A percentile compares a stretch with the other conserved stretches of the same genome.
Conservation (phyloP, 1,140 invertebrate species). For the Paralvinella palmiformis region DNA sequence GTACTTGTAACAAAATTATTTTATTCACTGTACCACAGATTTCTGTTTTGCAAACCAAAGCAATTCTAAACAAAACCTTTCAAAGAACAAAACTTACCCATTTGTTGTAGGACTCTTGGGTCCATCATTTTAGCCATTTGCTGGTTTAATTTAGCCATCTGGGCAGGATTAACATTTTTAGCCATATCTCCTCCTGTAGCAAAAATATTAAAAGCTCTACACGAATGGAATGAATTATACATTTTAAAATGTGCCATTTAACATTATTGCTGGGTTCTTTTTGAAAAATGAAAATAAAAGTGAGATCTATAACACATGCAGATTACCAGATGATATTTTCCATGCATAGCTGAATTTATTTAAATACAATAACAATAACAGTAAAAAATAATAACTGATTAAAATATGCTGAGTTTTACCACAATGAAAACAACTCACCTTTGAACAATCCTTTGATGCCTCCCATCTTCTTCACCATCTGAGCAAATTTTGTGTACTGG, state of each 20-base stretch:
- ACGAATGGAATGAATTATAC: too few relatives aligned
- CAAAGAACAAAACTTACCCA: slow-evolving; percentile 57
- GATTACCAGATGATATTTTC: background rate
- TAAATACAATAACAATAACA: too few relatives aligned
- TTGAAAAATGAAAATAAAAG: background rate
- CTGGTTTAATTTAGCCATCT: slow-evolving; percentile 98
- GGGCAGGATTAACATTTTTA: slow-evolving; percentile 95
- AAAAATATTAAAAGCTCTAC: too few relatives aligned
- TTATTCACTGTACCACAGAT: background rate
- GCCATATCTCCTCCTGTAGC: slow-evolving; percentile 84
- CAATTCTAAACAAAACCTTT: background rate
- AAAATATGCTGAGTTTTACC: too few relatives aligned
- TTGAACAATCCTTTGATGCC: slow-evolving; percentile 99
- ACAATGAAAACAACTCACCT: slow-evolving; percentile 53
- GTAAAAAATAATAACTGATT: too few relatives aligned
- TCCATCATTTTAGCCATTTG: slow-evolving; percentile 99
- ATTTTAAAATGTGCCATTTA: too few relatives aligned
- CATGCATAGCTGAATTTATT: too few relatives aligned
- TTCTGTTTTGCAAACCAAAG: background rate
- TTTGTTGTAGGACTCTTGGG: slow-evolving; percentile 90
- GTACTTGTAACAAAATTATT: background rate
- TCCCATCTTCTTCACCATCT: slow-evolving; percentile 99
- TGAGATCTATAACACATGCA: too few relatives aligned
- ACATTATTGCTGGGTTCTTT: background rate
- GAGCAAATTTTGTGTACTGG: slow-evolving; percentile 99